Conservation (phyloP, 2,888 invertebrate genomes). For the Cataglyphis altisquamis region DNA sequence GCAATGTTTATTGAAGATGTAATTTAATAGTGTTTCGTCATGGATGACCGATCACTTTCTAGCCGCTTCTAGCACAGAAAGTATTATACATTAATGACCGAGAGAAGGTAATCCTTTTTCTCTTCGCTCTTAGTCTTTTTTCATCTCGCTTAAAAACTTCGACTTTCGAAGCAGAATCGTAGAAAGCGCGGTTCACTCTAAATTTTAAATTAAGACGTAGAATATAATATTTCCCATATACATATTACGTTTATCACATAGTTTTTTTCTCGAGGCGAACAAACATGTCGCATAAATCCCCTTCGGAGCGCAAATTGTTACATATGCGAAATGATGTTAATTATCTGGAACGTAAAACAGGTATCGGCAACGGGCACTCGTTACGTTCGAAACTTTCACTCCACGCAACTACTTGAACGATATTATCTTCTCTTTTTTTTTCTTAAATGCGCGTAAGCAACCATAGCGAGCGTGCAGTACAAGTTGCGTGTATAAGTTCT, state of each 20-base stretch:
- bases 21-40: conserved; percentile 45
- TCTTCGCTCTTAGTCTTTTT: not conserved
- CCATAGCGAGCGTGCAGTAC: conserved; percentile 57
- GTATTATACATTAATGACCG: conserved; percentile 13
- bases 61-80: conserved; percentile 26
- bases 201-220: not conserved
- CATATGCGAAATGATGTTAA: conserved; percentile 68
- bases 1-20: conserved; percentile 26
- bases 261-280: not conserved
- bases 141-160: conserved; percentile 31
- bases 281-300: not conserved
- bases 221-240: not conserved
- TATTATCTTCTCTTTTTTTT: conserved; percentile 67
- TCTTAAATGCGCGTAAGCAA: conserved; percentile 60
- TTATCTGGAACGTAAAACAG: conserved; percentile 67
- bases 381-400: conserved; percentile 79
- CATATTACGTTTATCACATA: not conserved
- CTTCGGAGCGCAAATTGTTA: conserved; percentile 42
- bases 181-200: not conserved
- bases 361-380: conserved; percentile 71
- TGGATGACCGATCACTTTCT: conserved; percentile 46
- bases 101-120: not conserved
- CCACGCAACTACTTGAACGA: conserved; percentile 78
- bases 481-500: conserved; percentile 33
- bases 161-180: not conserved